Conservation (phyloP, 2,888 invertebrate genomes). For the Torymus auratus region DNA sequence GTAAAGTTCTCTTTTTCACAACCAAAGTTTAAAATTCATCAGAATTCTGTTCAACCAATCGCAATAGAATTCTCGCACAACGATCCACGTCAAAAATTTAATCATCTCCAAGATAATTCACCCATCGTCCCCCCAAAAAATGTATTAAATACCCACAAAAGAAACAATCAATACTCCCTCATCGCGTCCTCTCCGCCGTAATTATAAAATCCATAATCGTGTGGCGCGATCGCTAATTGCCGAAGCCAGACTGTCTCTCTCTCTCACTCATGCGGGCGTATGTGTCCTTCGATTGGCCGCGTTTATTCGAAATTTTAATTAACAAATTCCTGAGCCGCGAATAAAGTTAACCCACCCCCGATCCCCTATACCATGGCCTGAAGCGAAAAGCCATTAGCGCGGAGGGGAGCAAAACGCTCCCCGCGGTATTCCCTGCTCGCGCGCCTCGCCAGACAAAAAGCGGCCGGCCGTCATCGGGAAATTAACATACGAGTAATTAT, state of each 20-base stretch:
- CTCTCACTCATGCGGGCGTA: neutral
- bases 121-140: too few relatives aligned
- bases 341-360: conserved; percentile 66
- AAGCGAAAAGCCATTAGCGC: conserved; percentile 66
- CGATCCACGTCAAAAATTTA: too few relatives aligned
- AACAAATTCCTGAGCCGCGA: conserved; percentile 65
- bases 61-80: too few relatives aligned
- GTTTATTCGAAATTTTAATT: conserved; percentile 68
- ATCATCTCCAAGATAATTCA: too few relatives aligned
- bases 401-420: conserved; percentile 62
- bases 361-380: conserved; percentile 34
- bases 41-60: too few relatives aligned
- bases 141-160: too few relatives aligned
- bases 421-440: conserved; percentile 57
- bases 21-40: too few relatives aligned
- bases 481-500: conserved; percentile 70
- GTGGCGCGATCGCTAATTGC: neutral
- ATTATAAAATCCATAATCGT: conserved; percentile 12
- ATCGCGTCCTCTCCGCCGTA: neutral
- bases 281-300: conserved; percentile 29
- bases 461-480: conserved; percentile 60
- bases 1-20: too few relatives aligned
- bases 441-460: conserved; percentile 33
- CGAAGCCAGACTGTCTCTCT: neutral
- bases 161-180: too few relatives aligned